Evolutionary conservation across 2,113 vertebrate genomes (phyloP).

Genomic region (Dipodomys ordii): DNA sequence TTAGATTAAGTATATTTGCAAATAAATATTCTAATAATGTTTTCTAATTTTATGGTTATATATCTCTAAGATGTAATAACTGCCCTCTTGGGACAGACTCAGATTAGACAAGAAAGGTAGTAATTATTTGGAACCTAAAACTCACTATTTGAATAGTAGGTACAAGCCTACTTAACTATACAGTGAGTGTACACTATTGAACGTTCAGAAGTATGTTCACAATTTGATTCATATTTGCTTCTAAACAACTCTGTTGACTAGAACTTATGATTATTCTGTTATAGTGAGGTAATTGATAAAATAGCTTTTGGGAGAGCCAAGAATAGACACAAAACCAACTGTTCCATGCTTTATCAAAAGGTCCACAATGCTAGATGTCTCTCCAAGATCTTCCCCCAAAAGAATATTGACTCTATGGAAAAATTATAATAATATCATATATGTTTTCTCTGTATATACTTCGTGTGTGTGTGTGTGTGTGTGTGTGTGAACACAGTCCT

Average conservation of each 20-base stretch:
- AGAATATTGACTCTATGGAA: not conserved
- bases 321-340: not conserved
- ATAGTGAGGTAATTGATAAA: not conserved
- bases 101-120: not conserved
- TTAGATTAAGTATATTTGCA: slow-evolving; percentile 35
- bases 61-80: not conserved
- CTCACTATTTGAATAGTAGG: not conserved
- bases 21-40: not conserved
- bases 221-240: not conserved
- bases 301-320: not conserved
- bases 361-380: not conserved
- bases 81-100: not conserved
- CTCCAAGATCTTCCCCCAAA: not conserved
- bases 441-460: not conserved
- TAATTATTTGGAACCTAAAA: not conserved
- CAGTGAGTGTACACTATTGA: not conserved
- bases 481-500: not conserved
- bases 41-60: not conserved
- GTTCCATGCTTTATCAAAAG: not conserved
- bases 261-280: not conserved
- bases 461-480: not conserved
- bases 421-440: not conserved
- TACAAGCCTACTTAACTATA: not conserved
- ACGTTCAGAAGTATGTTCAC: not conserved
- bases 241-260: not conserved